Base-by-base conservation (phyloP, 2,888 invertebrate species). In the Stegophylla sp. region DNA sequence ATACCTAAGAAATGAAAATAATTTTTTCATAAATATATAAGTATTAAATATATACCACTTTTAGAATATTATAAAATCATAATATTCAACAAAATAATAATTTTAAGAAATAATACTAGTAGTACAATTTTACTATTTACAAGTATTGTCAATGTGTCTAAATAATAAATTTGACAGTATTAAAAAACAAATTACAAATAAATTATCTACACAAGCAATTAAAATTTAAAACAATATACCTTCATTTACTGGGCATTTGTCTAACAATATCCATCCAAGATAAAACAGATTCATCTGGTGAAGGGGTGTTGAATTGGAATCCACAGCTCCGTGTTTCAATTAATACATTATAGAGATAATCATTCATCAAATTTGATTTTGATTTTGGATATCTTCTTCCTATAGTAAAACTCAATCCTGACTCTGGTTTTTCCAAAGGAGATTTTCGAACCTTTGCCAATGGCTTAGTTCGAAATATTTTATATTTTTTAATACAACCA, bases 181-280 rank as follows among this genome's bases (percentile, higher is more conserved):
- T 10, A 1, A 12, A 56, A 45, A 45, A 15, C 45, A 53, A 53
- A 20, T n/a, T n/a, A 17, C 5, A 17, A 53, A 53, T 53, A n/a
- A n/a, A n/a, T 53, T 53, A 23, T 51, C n/a, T 20, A n/a, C 2
- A 51, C 9, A 51, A 51, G n/a, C n/a, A 51, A 34, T 34, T 51
- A 20, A 45, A 15, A 15, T 34, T n/a, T 7, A 34, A 34, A 34
- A 34, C 34, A 34, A 34, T 5, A 34, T 34, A 34, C 34, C 7
- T 10, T 69, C 34, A 79, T 51, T 79, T 79, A 61, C 13, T 79
- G 4, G 79, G 79, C 79, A 79, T 79, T 61, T 79, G 61, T 48
- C 79, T 45, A n/a, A 79, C 79, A 79, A 79, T 79, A 71, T 79
- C 79, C 79, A 79, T 79, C 79, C 79, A 79, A 23, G 79, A 79